Percentiles rank a stretch among this genome's conserved stretches.
Conservation (phyloP, 2,113 vertebrate species). For the Spermophilus dauricus region DNA sequence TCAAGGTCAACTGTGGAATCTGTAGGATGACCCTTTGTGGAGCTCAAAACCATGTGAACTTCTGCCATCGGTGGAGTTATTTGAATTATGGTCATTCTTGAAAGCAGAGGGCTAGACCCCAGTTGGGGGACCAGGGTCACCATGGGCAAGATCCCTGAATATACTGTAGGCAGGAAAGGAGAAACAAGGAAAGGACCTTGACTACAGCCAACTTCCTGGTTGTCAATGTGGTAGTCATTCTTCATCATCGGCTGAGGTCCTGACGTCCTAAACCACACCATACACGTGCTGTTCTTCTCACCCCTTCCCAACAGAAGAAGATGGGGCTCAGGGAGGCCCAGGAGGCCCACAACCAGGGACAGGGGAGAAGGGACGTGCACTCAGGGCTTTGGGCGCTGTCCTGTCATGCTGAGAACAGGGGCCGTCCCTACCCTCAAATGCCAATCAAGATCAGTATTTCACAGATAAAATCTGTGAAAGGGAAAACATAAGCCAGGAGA, state of each 20-base stretch:
- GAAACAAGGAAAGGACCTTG: neutral
- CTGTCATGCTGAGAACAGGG: neutral
- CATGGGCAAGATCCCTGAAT: neutral
- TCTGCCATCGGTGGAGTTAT: neutral
- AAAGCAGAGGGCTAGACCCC: neutral
- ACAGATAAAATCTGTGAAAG: neutral
- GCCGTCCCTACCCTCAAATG: neutral
- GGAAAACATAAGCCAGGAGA: neutral
- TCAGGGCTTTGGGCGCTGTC: neutral
- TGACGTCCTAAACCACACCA: neutral
- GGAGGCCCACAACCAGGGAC: neutral
- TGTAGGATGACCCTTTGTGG: neutral
- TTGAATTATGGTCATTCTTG: neutral
- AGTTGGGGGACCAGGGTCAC: neutral
- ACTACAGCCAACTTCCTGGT: neutral
- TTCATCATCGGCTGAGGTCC: neutral
- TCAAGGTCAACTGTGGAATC: neutral
- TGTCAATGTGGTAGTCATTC: neutral
- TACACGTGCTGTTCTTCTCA: neutral
- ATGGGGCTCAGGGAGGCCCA: neutral
- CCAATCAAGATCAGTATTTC: neutral
- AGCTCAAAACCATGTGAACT: neutral
- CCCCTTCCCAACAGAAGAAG: neutral
- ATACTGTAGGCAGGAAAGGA: neutral
- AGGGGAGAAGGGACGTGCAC: neutral